phyloP scores from a whole-genome alignment of 2,888 invertebrate genomes.

The Aquatica leii region DNA sequence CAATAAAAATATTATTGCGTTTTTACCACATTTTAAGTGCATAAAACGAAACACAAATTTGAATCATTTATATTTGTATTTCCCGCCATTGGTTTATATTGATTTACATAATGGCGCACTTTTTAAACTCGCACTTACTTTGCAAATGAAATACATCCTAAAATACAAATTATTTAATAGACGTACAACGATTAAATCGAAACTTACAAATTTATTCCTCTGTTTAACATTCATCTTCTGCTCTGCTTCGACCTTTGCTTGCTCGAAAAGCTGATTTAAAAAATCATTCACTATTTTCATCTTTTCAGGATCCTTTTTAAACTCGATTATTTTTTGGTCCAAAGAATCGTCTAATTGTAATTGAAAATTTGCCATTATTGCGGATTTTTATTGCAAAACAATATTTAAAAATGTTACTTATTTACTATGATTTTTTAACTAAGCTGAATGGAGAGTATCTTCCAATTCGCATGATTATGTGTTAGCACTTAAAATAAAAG shows the following conservation, averaged over 20 bases:
- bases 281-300: constrained; percentile 59
- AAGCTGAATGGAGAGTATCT: constrained; percentile 1
- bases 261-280: constrained; percentile 57
- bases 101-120: constrained; percentile 10
- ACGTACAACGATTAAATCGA: constrained; percentile 5
- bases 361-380: constrained; percentile 52
- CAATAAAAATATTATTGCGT: no score
- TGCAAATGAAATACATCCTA: constrained; percentile 54
- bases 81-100: not conserved
- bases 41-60: no score
- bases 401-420: constrained; percentile 5
- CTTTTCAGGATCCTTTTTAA: constrained; percentile 58
- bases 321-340: constrained; percentile 55
- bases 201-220: constrained; percentile 55
- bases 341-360: constrained; percentile 54
- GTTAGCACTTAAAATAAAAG: constrained; percentile 21
- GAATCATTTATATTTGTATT: not conserved
- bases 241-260: constrained; percentile 57
- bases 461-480: constrained; percentile 14
- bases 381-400: constrained; percentile 35
- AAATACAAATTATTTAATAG: constrained; percentile 34
- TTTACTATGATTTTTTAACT: constrained; percentile 4
- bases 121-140: constrained; percentile 51
- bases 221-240: constrained; percentile 47
- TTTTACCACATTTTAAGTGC: no score